Conservation (phyloP, 2,797 vertebrate genomes). For the Pseudochaenichthys georgianus region DNA sequence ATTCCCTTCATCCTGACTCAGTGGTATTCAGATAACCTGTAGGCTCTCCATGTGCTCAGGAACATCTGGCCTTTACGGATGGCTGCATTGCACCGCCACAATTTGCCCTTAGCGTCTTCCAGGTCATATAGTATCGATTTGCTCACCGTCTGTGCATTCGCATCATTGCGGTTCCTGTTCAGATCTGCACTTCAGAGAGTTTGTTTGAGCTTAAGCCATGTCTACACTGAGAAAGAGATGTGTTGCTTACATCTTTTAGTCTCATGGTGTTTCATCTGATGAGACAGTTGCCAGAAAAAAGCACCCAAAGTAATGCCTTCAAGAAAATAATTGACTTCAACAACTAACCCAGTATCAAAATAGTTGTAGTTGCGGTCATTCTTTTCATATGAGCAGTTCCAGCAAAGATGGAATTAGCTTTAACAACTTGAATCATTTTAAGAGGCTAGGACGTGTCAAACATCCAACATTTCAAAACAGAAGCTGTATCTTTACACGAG, state of each 20-base stretch:
- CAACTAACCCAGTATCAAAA: not conserved
- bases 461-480: too few species aligned
- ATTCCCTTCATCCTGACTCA: conserved; percentile 22
- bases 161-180: conserved; percentile 6
- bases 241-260: not conserved
- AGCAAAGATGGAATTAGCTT: too few species aligned
- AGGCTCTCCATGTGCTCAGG: conserved; percentile 27
- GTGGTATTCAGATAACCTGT: conserved; percentile 29
- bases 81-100: conserved; percentile 42
- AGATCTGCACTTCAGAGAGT: conserved; percentile 9
- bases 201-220: not conserved
- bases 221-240: not conserved
- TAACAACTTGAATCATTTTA: too few species aligned
- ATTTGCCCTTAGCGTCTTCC: conserved; percentile 57
- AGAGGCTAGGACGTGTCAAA: too few species aligned
- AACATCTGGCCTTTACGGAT: conserved; percentile 75
- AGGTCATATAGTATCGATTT: conserved; percentile 67
- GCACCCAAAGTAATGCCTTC: not conserved
- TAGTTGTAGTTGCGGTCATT: not conserved
- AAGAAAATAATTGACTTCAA: not conserved
- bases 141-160: conserved; percentile 45
- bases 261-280: too few species aligned
- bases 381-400: too few species aligned
- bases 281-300: not conserved
- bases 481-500: too few species aligned